Base-by-base conservation (phyloP, 2,797 vertebrate species). In the Coreius guichenoti region DNA sequence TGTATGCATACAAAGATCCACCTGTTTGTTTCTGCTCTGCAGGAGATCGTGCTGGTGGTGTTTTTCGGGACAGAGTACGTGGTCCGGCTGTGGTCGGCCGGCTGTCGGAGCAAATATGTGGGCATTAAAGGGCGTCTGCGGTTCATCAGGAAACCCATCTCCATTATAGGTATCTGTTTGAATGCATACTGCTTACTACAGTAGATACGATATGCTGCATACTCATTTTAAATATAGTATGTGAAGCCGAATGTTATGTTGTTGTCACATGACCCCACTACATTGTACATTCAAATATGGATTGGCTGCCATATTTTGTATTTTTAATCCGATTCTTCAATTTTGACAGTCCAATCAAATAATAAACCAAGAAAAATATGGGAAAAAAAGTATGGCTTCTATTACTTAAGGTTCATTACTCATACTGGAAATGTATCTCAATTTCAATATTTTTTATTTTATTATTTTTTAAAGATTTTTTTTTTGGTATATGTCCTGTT, bases 91-190 rank as follows among this genome's bases (percentile, higher is more conserved):
- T 98, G 97, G 97, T 97, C 97, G 36, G 97, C 97, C 49, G 97
- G 97, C 90, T 98, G 97, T 90, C 95, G 97, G 90, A 98, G 95
- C 92, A 98, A 98, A 93, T 97, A 98, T 33, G 93, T 96, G 45
- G 97, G 97, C 85, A 94, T 98, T 91, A 95, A 93, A 89, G 97
- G 96, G 80, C 95, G 97, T 76, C 94, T 98, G 61, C 93, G 95
- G n/a, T 98, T 97, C 92, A 94, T 96, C 93, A 95, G 97, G 91
- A 98, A 98, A 91, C 97, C 97, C 87, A 97, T 97, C 92, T 97
- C 97, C 33, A 96, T 98, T 88, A 98, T 97, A 81, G 97, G 97
- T 98, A 89, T 88, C 90, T 43, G 17, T 49, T n/a, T 23, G 33
- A 61, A 21, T 13, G 31, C 68, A 9, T 4, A 33, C 17, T 39